Percentiles rank a stretch among this genome's conserved stretches.
Evolutionary conservation across 2,888 invertebrate species (phyloP).

Genomic region (Lamellibrachia columna): DNA sequence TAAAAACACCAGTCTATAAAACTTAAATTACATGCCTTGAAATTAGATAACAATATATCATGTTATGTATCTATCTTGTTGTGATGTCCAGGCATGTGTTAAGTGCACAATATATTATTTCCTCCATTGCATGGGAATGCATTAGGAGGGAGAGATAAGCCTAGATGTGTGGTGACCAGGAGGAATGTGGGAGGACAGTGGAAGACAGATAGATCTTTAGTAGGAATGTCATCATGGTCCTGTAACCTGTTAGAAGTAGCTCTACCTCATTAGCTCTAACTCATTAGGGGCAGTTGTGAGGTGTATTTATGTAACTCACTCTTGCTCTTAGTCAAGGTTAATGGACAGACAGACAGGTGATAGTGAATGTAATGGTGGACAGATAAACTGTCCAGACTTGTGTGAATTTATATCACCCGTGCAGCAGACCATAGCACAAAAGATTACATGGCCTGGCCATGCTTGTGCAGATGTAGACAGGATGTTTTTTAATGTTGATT

Average conservation of each 20-base stretch:
- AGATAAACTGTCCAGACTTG: neutral
- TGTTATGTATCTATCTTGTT: neutral
- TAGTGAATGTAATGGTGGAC: neutral
- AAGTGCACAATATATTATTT: neutral
- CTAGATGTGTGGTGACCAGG: neutral
- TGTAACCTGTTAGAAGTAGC: neutral
- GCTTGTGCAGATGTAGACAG: no score
- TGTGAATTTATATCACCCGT: no score
- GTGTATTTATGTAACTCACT: neutral
- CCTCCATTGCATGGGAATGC: neutral
- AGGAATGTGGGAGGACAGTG: neutral
- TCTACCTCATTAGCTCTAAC: neutral
- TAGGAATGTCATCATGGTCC: neutral
- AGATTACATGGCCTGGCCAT: no score
- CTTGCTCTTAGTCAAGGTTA: neutral
- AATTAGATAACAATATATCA: no score
- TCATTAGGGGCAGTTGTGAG: conserved; percentile 3
- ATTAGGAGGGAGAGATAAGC: neutral
- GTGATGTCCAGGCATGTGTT: neutral
- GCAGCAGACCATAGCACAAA: no score
- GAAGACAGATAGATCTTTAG: neutral
- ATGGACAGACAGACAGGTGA: neutral
- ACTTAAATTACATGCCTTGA: no score
- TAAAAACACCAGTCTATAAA: no score
- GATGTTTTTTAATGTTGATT: no score